phyloP scores from a whole-genome alignment of 2,113 vertebrate genomes.

The Passer domesticus region DNA sequence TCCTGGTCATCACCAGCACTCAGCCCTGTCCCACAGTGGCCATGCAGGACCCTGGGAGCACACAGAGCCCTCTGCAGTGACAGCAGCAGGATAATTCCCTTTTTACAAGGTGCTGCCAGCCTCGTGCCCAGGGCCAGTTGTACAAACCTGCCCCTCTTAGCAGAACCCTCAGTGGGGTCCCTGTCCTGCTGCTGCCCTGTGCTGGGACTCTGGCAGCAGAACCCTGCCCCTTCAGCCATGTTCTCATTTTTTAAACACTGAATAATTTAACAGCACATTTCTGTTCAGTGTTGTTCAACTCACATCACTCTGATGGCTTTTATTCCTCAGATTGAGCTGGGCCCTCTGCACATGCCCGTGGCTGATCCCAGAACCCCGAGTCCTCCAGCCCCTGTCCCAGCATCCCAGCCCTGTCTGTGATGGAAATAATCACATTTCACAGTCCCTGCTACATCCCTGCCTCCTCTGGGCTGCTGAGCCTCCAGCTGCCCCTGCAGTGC shows the following conservation, averaged over 20 bases:
- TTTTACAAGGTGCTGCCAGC: too few relatives aligned
- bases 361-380: background rate
- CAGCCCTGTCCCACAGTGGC: background rate
- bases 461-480: background rate
- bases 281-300: background rate
- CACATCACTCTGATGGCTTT: background rate
- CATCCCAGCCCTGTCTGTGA: background rate
- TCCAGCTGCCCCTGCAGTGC: background rate
- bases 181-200: background rate
- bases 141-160: background rate
- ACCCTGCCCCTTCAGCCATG: rapidly evolving
- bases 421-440: background rate
- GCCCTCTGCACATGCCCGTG: rapidly evolving
- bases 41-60: rapidly evolving
- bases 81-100: background rate
- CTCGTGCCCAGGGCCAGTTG: background rate
- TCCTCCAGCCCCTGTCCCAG: background rate
- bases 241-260: background rate
- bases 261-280: background rate
- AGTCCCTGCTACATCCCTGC: background rate
- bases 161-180: background rate
- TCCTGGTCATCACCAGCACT: background rate
- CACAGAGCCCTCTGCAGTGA: background rate
- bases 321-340: too few relatives aligned
- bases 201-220: background rate